A percentile compares a stretch with the other conserved stretches of the same genome.
These are phyloP conservation scores for Palloptera scutellata DNA, from an alignment of 2,888 invertebrate genomes.

Conservation along the genomic window DNA sequence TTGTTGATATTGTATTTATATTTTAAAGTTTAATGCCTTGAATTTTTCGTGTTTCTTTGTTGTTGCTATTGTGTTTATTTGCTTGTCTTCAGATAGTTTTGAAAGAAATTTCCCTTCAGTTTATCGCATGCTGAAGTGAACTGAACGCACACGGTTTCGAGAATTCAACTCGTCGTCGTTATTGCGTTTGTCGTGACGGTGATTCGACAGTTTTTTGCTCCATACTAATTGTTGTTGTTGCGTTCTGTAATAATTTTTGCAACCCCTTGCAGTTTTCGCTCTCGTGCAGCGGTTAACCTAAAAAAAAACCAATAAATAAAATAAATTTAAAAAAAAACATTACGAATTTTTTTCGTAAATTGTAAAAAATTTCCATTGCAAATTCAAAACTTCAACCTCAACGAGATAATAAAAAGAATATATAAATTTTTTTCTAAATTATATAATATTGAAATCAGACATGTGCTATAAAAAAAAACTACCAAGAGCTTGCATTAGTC, in stretches of 20 bases:
- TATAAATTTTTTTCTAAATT: no score
- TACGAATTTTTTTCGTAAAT: no score
- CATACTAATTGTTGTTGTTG: background rate
- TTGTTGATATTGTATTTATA: conserved; percentile 14
- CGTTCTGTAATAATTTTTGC: background rate
- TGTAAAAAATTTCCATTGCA: no score
- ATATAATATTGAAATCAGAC: no score
- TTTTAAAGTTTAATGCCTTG: conserved; percentile 22
- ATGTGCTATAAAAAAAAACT: no score
- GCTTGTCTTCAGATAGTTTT: conserved; percentile 9
- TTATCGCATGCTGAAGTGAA: conserved; percentile 40
- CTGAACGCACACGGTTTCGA: conserved; percentile 42
- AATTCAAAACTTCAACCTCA: no score
- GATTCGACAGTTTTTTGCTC: background rate
- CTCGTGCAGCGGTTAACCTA: background rate
- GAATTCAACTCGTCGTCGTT: conserved; percentile 25
- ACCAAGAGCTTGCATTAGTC: no score
- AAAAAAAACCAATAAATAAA: background rate
- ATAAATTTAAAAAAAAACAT: no score
- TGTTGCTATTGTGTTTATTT: conserved; percentile 14
- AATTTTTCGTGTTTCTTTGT: conserved; percentile 4
- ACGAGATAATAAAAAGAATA: no score
- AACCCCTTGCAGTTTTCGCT: conserved; percentile 4
- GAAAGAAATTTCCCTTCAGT: conserved; percentile 41
- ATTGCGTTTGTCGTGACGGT: background rate